phyloP scores from a whole-genome alignment of 2,888 invertebrate species.

The Auanema freiburgensis region DNA sequence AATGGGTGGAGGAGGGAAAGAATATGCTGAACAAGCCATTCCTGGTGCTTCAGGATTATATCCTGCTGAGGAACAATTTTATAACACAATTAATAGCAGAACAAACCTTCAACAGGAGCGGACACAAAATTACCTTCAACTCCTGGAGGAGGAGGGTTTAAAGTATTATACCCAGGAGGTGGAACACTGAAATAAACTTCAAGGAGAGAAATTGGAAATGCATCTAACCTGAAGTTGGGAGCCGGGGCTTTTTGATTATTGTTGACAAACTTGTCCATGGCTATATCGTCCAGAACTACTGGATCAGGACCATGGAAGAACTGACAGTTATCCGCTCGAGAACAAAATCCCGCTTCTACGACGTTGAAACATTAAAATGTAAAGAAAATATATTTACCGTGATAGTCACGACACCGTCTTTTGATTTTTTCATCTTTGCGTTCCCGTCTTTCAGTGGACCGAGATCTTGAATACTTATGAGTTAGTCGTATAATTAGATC shows the following conservation, averaged over 20 bases:
- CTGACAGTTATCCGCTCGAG: constrained; percentile 92
- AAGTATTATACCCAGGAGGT: constrained; percentile 35
- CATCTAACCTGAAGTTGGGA: constrained; percentile 7
- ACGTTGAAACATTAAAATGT: background rate
- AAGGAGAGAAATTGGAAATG: background rate
- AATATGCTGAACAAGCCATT: constrained; percentile 45
- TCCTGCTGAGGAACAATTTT: constrained; percentile 24
- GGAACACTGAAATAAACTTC: constrained; percentile 29
- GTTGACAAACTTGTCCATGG: constrained; percentile 43
- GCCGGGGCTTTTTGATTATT: constrained; percentile 9
- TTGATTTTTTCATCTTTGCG: constrained; percentile 29
- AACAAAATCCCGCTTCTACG: constrained; percentile 88
- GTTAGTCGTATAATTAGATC: background rate
- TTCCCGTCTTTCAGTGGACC: constrained; percentile 19
- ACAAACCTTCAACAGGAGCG: constrained; percentile 19
- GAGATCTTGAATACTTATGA: constrained; percentile 23
- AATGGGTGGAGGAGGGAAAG: constrained; percentile 51
- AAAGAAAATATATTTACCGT: constrained; percentile 70
- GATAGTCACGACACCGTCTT: constrained; percentile 81
- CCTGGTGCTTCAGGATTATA: constrained; percentile 63
- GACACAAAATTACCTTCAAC: constrained; percentile 13
- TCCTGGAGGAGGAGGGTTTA: constrained; percentile 38
- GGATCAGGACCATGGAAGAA: constrained; percentile 96
- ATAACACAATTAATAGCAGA: background rate
- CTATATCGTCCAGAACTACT: constrained; percentile 76